Percentiles rank a stretch among this genome's conserved stretches.
These are phyloP conservation scores for Leptatherina wallacei DNA, from an alignment of 2,797 vertebrate species.

Conservation along the genomic window DNA sequence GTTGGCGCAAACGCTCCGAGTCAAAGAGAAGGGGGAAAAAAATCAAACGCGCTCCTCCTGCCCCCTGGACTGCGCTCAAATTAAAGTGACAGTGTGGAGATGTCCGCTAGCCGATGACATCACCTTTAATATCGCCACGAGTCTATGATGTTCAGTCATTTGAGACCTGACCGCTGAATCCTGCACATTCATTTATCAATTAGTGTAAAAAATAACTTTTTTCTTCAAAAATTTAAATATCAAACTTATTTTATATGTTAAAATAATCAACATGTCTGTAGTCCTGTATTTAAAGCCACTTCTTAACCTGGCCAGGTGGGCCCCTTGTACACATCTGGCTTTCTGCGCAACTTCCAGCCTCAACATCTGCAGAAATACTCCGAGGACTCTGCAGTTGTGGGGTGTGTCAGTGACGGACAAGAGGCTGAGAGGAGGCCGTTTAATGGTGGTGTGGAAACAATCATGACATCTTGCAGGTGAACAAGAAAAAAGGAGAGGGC, in stretches of 20 bases:
- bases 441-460: neutral
- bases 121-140: slow-evolving; percentile 14
- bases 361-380: neutral
- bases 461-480: neutral
- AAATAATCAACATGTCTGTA: too few relatives aligned
- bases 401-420: neutral
- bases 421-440: neutral
- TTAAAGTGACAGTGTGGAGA: slow-evolving; percentile 80
- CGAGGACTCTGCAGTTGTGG: neutral
- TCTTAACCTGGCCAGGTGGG: too few relatives aligned
- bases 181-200: neutral
- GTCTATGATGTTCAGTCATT: too few relatives aligned
- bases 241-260: too few relatives aligned
- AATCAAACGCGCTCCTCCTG: slow-evolving; percentile 54
- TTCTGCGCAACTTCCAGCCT: neutral
- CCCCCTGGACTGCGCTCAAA: slow-evolving; percentile 68
- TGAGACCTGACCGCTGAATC: too few relatives aligned
- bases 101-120: slow-evolving; percentile 57
- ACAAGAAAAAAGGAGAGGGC: neutral
- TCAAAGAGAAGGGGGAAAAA: slow-evolving; percentile 29
- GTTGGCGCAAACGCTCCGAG: slow-evolving; percentile 52
- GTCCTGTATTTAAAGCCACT: too few relatives aligned
- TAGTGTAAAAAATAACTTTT: too few relatives aligned
- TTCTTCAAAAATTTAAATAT: too few relatives aligned
- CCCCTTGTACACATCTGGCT: neutral